These are phyloP conservation scores for Petrosia ficiformis DNA, from an alignment of 37 sponge, comb jelly and placozoan genomes.

Conservation along the genomic window DNA sequence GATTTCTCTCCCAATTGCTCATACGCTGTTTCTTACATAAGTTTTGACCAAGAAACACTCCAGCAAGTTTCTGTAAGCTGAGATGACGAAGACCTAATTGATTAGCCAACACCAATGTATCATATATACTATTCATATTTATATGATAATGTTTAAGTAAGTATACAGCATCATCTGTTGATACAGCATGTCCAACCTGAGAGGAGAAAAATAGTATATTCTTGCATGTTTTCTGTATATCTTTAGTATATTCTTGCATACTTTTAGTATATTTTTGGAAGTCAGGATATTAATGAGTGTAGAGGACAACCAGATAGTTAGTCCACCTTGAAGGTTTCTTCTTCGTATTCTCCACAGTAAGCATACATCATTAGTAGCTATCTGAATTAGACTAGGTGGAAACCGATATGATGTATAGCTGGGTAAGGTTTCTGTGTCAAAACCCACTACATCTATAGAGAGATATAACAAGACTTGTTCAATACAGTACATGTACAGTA, in stretches of 20 bases:
- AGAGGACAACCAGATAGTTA: background rate
- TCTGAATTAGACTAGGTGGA: conserved; percentile 13
- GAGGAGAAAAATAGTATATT: background rate
- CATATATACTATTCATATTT: conserved; percentile 21
- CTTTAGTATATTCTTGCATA: background rate
- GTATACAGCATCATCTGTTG: conserved; percentile 8
- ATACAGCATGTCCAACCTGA: conserved; percentile 47
- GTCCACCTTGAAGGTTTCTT: background rate
- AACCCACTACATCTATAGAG: conserved; percentile 6
- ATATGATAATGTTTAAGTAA: conserved; percentile 15
- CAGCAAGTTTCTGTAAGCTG: conserved; percentile 30
- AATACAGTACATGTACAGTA: no score
- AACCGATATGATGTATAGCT: background rate
- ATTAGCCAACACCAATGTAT: conserved; percentile 7
- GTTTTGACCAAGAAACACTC: conserved; percentile 14
- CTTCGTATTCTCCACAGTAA: conserved; percentile 17
- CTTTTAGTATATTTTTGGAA: conserved; percentile 5
- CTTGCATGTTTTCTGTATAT: background rate
- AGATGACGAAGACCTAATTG: background rate
- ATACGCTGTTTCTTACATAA: conserved; percentile 3
- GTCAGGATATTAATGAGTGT: background rate
- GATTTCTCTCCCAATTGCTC: conserved; percentile 22
- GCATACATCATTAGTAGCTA: conserved; percentile 3
- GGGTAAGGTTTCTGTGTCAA: conserved; percentile 24
- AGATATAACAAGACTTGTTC: no score